These are phyloP conservation scores for Lutraria lutraria DNA, from an alignment of 2,888 invertebrate species.

Conservation along the genomic window DNA sequence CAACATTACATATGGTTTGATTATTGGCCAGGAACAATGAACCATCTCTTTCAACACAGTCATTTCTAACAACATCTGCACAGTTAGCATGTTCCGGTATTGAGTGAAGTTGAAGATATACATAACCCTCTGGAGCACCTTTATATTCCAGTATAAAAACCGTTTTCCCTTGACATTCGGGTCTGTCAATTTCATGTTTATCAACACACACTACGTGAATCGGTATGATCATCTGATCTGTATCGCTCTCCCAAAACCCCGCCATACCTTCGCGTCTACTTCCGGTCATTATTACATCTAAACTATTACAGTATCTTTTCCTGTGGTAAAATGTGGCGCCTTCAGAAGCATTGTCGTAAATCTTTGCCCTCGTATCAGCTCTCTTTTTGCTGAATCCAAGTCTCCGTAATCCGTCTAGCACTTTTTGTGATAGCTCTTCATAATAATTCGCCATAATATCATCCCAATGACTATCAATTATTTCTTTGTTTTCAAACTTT, in stretches of 20 bases:
- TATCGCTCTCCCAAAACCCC: slow-evolving; percentile 20
- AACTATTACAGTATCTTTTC: neutral
- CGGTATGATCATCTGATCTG: slow-evolving; percentile 4
- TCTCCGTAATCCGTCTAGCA: neutral
- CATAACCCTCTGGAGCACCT: slow-evolving; percentile 1
- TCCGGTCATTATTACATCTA: slow-evolving; percentile 1
- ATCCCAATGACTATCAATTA: neutral
- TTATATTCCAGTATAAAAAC: slow-evolving; percentile 15
- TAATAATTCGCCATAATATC: neutral
- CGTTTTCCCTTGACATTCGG: neutral
- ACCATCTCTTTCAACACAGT: neutral
- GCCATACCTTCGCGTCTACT: slow-evolving; percentile 25
- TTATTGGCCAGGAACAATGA: neutral
- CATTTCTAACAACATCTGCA: neutral
- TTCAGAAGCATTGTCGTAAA: slow-evolving; percentile 6
- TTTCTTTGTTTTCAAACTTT: neutral
- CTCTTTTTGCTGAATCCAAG: neutral
- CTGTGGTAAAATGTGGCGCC: neutral
- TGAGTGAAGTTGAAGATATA: neutral
- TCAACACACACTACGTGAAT: neutral
- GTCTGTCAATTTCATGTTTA: neutral
- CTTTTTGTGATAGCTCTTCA: neutral
- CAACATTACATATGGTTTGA: neutral
- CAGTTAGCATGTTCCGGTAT: neutral
- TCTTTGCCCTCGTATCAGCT: neutral